A percentile compares a stretch with the other conserved stretches of the same genome.
These are phyloP conservation scores for Scopus umbretta DNA, from an alignment of 2,113 vertebrate species.

Conservation along the genomic window DNA sequence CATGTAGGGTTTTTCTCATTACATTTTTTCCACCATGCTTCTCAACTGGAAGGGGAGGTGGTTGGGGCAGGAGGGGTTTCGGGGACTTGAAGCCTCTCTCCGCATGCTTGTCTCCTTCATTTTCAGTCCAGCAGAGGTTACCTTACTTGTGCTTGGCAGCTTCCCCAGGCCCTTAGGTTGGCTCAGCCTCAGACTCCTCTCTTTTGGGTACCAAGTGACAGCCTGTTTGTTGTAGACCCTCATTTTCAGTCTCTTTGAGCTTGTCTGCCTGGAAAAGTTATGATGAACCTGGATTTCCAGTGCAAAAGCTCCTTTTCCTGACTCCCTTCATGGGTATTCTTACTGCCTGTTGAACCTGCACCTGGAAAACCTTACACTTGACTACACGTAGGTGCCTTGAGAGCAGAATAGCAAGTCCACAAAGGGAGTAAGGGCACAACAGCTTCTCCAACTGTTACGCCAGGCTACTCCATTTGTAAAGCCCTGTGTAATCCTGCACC, in stretches of 20 bases:
- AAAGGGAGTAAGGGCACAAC: background rate
- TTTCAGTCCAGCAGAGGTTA: background rate
- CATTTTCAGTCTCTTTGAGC: background rate
- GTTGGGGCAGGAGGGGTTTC: background rate
- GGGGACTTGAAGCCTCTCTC: background rate
- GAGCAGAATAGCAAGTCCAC: background rate
- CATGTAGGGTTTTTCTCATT: background rate
- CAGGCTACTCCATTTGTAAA: background rate
- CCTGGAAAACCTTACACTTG: background rate
- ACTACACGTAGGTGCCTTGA: background rate
- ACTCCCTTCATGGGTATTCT: background rate
- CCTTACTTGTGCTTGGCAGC: background rate
- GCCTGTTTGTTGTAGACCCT: background rate
- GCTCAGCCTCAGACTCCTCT: background rate
- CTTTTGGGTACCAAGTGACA: background rate
- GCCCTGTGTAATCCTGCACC: background rate
- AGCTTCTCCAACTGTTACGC: background rate
- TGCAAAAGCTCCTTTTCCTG: background rate
- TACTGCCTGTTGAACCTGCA: background rate
- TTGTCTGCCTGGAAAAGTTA: background rate
- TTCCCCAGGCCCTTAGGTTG: background rate
- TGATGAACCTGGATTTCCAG: background rate
- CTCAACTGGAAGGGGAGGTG: background rate
- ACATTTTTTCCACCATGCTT: background rate
- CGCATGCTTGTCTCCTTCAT: background rate